These are phyloP conservation scores for Enoplosus armatus DNA, from an alignment of 2,797 vertebrate species.

Conservation along the genomic window DNA sequence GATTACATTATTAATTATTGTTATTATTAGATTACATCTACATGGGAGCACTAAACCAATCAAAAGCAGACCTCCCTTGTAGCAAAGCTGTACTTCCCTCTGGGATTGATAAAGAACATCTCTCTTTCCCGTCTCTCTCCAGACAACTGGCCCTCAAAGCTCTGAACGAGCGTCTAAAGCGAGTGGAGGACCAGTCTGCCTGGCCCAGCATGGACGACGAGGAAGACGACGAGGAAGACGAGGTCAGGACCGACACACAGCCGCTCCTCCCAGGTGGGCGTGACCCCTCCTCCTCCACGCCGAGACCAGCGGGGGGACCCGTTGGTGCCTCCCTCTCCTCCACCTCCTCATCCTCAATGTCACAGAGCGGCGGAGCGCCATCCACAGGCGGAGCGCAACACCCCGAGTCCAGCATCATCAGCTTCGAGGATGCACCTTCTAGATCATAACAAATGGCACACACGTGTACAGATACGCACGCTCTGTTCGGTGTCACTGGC, in stretches of 20 bases:
- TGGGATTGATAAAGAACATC: neutral
- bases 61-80: neutral
- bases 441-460: constrained; percentile 86
- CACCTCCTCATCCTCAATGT: constrained; percentile 61
- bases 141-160: constrained; percentile 98
- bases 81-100: neutral
- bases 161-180: constrained; percentile 96
- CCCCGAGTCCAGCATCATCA: constrained; percentile 94
- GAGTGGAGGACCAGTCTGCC: constrained; percentile 94
- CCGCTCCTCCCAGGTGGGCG: constrained; percentile 80
- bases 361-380: constrained; percentile 64
- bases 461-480: constrained; percentile 36
- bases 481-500: constrained; percentile 52
- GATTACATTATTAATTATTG: neutral
- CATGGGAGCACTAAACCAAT: neutral
- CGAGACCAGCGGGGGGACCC: constrained; percentile 53
- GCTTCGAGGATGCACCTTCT: constrained; percentile 92
- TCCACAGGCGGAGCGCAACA: constrained; percentile 69
- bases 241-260: constrained; percentile 85
- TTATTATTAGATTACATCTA: neutral
- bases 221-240: constrained; percentile 92
- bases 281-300: constrained; percentile 64
- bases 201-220: constrained; percentile 99
- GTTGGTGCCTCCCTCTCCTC: constrained; percentile 70
- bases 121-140: constrained; percentile 15